Conservation (phyloP, 2,113 vertebrate genomes). For the Sinosuthora webbiana region DNA sequence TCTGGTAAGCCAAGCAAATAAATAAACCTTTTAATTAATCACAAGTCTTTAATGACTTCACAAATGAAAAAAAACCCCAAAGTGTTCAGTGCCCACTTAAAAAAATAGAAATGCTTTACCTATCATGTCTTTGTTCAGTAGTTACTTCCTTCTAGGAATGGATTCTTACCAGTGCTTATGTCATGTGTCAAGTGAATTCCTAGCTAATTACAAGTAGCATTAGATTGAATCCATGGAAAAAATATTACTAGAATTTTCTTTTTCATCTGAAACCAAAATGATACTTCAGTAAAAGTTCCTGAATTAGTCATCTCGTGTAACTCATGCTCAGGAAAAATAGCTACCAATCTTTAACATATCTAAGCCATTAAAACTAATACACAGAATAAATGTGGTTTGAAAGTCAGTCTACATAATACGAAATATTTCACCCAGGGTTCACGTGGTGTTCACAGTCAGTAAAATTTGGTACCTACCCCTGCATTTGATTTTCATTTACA, state of each 20-base stretch:
- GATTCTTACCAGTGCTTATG: not conserved
- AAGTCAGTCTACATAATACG: not conserved
- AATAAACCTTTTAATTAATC: not conserved
- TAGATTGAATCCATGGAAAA: not conserved
- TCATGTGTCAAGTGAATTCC: not conserved
- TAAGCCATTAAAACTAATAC: conserved; percentile 7
- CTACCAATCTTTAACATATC: not conserved
- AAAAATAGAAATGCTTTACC: not conserved
- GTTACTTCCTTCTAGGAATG: not conserved
- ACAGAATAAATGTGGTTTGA: not conserved
- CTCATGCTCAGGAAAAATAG: conserved; percentile 1
- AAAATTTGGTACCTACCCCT: not conserved
- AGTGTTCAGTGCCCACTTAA: not conserved
- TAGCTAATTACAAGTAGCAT: not conserved
- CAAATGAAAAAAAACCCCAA: rapidly evolving
- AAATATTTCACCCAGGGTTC: not conserved
- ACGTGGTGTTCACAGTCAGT: not conserved
- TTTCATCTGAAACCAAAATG: conserved; percentile 5
- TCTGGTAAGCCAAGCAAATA: not conserved
- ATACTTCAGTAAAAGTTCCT: conserved; percentile 11
- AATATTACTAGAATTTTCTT: not conserved
- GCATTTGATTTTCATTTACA: conserved; percentile 10
- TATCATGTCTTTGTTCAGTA: not conserved
- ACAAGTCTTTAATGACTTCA: not conserved
- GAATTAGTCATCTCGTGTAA: not conserved